Conservation (phyloP, 2,113 vertebrate species). For the Microcebus lehilahytsara region DNA sequence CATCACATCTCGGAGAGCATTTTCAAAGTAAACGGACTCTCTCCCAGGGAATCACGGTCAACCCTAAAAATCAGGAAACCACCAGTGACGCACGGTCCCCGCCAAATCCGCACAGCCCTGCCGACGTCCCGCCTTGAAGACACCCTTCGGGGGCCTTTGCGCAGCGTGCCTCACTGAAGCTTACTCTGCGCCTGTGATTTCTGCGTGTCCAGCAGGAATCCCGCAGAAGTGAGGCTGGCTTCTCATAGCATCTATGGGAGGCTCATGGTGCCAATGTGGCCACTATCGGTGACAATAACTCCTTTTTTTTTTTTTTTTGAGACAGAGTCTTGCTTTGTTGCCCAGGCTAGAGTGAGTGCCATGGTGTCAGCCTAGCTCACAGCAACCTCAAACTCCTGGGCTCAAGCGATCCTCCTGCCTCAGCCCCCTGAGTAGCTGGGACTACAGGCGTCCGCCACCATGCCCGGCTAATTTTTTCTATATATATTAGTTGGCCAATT, state of each 20-base stretch:
- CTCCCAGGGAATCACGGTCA: not conserved
- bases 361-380: too few species aligned
- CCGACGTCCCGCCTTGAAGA: accelerated
- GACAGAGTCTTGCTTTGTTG: too few species aligned
- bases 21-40: not conserved
- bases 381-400: too few species aligned
- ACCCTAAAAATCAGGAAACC: not conserved
- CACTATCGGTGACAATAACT: accelerated
- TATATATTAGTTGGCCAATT: too few species aligned
- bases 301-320: too few species aligned
- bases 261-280: not conserved
- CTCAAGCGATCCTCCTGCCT: too few species aligned
- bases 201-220: not conserved
- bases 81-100: not conserved
- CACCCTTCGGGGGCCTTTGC: too few species aligned
- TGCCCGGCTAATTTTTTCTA: too few species aligned
- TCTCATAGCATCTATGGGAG: accelerated
- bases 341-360: too few species aligned
- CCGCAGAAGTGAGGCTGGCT: not conserved
- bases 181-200: too few species aligned
- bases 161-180: accelerated
- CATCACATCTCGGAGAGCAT: not conserved
- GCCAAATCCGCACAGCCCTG: not conserved
- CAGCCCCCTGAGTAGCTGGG: too few species aligned
- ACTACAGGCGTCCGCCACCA: too few species aligned